Evolutionary conservation across 2,797 vertebrate genomes (phyloP).

Genomic region (Emys orbicularis): DNA sequence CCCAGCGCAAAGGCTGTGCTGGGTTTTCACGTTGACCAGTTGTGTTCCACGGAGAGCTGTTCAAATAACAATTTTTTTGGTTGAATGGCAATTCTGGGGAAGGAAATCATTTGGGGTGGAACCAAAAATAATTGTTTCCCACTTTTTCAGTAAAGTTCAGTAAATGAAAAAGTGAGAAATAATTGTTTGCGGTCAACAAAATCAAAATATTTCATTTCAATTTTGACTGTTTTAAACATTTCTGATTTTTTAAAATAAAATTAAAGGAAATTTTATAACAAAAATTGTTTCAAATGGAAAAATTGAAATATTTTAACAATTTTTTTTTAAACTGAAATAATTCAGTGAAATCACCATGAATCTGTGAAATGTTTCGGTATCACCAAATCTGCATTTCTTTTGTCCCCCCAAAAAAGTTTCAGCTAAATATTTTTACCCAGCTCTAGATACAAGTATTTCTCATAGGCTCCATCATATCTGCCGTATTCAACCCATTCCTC

Average conservation of each 20-base stretch:
- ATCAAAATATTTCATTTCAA: not conserved
- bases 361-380: too few species aligned
- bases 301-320: not conserved
- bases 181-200: not conserved
- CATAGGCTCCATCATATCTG: not conserved
- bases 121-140: too few species aligned
- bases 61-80: too few species aligned
- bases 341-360: not conserved
- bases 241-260: too few species aligned
- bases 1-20: not conserved
- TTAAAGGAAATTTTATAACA: not conserved
- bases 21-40: not conserved
- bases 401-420: not conserved
- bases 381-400: not conserved
- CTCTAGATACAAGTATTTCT: not conserved
- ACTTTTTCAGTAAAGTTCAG: too few species aligned
- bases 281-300: not conserved
- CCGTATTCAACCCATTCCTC: conserved; percentile 52
- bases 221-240: not conserved
- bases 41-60: not conserved
- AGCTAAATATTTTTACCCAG: not conserved
- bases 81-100: too few species aligned
- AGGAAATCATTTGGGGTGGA: too few species aligned
- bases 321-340: not conserved
- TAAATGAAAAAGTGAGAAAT: too few species aligned